A percentile compares a stretch with the other conserved stretches of the same genome.
Evolutionary conservation across 2,888 invertebrate species (phyloP).

Genomic region (Sisyra nigra): DNA sequence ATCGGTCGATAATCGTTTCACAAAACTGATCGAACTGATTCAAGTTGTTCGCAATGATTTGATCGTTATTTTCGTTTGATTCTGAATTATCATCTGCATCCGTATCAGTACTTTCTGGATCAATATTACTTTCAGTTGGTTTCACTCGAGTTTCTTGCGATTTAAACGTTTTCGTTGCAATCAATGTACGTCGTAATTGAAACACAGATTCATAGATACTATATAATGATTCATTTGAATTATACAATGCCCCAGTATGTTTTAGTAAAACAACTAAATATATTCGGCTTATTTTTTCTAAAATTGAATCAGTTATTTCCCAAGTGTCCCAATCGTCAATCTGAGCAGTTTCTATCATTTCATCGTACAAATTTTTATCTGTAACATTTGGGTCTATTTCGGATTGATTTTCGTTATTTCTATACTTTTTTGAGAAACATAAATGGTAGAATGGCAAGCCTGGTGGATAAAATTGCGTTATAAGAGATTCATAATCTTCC

Average conservation of each 20-base stretch:
- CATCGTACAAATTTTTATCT: constrained; percentile 19
- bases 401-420: constrained; percentile 13
- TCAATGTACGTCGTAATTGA: constrained; percentile 13
- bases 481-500: not conserved
- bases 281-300: constrained; percentile 31
- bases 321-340: constrained; percentile 33
- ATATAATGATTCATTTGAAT: not conserved
- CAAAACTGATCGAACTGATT: constrained; percentile 22
- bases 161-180: constrained; percentile 8
- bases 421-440: not conserved
- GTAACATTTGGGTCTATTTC: constrained; percentile 13
- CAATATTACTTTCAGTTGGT: constrained; percentile 4
- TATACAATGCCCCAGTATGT: constrained; percentile 31
- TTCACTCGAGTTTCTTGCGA: not conserved
- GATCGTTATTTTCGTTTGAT: constrained; percentile 10
- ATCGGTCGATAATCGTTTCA: constrained; percentile 28
- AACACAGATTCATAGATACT: constrained; percentile 9
- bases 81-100: constrained; percentile 11
- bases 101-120: constrained; percentile 9
- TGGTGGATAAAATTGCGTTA: not conserved
- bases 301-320: constrained; percentile 26
- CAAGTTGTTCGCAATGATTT: constrained; percentile 9
- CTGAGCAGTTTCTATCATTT: constrained; percentile 25
- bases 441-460: not conserved
- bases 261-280: constrained; percentile 33